These are phyloP conservation scores for Dicranocentrus wangi DNA, from an alignment of 2,888 invertebrate genomes.

Conservation along the genomic window DNA sequence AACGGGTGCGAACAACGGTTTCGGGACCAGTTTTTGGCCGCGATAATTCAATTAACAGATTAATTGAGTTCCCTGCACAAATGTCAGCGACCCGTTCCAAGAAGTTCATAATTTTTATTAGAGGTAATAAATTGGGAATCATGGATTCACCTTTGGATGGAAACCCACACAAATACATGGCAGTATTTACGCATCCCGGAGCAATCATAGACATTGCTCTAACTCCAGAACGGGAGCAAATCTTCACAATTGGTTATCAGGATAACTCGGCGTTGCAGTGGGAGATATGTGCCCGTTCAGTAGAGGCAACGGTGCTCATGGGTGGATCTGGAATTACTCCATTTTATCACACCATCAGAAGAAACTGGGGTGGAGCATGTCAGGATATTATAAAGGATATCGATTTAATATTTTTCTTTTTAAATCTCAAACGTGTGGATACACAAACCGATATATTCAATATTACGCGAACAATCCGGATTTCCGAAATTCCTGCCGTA, in stretches of 20 bases:
- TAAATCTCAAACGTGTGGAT: conserved; percentile 66
- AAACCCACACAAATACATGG: conserved; percentile 71
- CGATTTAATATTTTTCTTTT: conserved; percentile 69
- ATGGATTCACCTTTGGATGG: conserved; percentile 71
- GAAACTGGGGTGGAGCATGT: conserved; percentile 65
- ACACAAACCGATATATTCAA: conserved; percentile 67
- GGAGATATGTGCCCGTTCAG: conserved; percentile 49
- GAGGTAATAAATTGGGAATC: conserved; percentile 69
- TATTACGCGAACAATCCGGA: conserved; percentile 62
- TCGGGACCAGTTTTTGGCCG: conserved; percentile 64
- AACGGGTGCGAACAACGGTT: conserved; percentile 43
- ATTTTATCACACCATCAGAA: conserved; percentile 63
- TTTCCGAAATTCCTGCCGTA: conserved; percentile 70
- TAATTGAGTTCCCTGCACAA: conserved; percentile 52
- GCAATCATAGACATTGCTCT: conserved; percentile 61
- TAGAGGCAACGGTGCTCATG: conserved; percentile 57
- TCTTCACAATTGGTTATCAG: conserved; percentile 67
- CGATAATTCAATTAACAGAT: conserved; percentile 56
- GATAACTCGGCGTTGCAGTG: conserved; percentile 68
- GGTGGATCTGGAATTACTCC: conserved; percentile 67
- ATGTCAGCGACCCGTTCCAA: conserved; percentile 45
- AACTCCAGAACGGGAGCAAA: conserved; percentile 52
- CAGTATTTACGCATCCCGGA: conserved; percentile 68
- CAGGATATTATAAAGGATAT: conserved; percentile 69
- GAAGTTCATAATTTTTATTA: conserved; percentile 65